These are phyloP conservation scores for Myopa tessellatipennis DNA, from an alignment of 2,888 invertebrate genomes.

Conservation along the genomic window DNA sequence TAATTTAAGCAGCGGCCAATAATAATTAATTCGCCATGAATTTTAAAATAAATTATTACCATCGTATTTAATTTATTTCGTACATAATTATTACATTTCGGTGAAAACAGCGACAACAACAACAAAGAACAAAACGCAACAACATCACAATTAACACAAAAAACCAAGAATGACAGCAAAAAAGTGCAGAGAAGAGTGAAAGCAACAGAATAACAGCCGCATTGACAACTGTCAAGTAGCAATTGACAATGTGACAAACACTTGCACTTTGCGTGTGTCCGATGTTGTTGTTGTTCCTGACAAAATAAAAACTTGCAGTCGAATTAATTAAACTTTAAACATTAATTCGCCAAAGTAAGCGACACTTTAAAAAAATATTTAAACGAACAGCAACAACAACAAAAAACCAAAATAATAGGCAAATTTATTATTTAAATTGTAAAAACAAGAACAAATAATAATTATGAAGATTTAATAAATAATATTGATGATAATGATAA, in stretches of 20 bases:
- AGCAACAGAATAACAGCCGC: not conserved
- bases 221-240: constrained; percentile 22
- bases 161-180: too few relatives aligned
- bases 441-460: not conserved
- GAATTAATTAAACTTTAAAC: not conserved
- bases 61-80: too few relatives aligned
- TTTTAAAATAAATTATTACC: constrained; percentile 8
- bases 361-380: not conserved
- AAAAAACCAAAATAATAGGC: not conserved
- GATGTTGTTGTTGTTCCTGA: not conserved
- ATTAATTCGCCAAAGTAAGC: not conserved
- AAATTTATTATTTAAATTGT: too few relatives aligned
- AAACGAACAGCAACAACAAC: not conserved
- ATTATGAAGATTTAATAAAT: not conserved
- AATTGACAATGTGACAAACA: constrained; percentile 6
- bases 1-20: not conserved
- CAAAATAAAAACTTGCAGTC: not conserved
- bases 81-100: constrained; percentile 18
- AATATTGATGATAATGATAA: not conserved
- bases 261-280: not conserved
- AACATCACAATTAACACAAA: not conserved
- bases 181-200: too few relatives aligned
- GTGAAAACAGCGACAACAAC: constrained; percentile 5
- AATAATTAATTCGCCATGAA: constrained; percentile 22
- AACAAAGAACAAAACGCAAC: not conserved